phyloP scores from a whole-genome alignment of 2,888 invertebrate species.

The Coenonympha glycerion region DNA sequence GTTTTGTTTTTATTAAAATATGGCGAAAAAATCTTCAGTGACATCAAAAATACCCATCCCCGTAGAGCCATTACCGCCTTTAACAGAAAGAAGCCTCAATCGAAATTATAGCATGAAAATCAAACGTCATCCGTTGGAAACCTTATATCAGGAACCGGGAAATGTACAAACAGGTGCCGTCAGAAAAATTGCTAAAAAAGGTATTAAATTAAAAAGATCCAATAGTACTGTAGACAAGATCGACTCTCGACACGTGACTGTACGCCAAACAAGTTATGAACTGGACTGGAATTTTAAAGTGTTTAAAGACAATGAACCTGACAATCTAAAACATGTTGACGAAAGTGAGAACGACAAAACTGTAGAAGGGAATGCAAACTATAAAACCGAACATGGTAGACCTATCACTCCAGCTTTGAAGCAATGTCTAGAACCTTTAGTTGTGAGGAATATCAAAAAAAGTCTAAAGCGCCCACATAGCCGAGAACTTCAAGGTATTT shows the following conservation, averaged over 20 bases:
- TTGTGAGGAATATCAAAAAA: constrained; percentile 54
- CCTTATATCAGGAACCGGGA: constrained; percentile 34
- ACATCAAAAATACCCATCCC: constrained; percentile 54
- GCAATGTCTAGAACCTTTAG: constrained; percentile 34
- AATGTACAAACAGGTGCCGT: constrained; percentile 25
- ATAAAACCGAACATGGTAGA: constrained; percentile 24
- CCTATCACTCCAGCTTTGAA: constrained; percentile 42
- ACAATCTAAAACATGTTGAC: background rate
- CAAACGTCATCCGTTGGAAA: constrained; percentile 43
- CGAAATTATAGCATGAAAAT: constrained; percentile 25
- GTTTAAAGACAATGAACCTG: constrained; percentile 39
- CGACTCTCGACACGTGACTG: constrained; percentile 44
- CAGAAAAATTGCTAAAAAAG: constrained; percentile 18
- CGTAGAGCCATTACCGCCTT: constrained; percentile 43
- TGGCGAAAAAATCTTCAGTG: constrained; percentile 46
- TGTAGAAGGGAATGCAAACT: no score
- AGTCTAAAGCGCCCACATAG: constrained; percentile 62
- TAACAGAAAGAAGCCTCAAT: constrained; percentile 43
- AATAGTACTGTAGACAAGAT: constrained; percentile 20
- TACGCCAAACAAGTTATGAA: constrained; percentile 36
- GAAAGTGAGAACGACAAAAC: constrained; percentile 30
- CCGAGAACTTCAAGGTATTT: constrained; percentile 52
- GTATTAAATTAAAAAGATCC: constrained; percentile 22
- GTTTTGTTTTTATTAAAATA: constrained; percentile 19
- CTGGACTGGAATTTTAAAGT: constrained; percentile 44